Evolutionary conservation across 2,888 invertebrate genomes (phyloP).

Genomic region (Xanthorhoe spadicearia): DNA sequence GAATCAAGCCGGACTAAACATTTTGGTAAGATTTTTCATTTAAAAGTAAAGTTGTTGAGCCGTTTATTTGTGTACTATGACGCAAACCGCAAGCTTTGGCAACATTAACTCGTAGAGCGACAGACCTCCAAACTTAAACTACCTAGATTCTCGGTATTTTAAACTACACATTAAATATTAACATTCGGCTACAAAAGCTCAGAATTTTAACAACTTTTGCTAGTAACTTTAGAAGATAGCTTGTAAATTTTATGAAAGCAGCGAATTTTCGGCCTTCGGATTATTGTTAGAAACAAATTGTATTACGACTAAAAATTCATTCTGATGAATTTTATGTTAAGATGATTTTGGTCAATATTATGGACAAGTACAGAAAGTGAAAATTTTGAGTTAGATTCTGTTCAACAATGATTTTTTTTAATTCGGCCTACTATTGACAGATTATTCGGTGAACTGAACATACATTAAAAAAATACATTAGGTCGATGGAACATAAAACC

Average conservation of each 20-base stretch:
- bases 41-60: conserved; percentile 1
- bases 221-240: background rate
- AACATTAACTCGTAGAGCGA: conserved; percentile 26
- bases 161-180: conserved; percentile 28
- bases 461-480: too few relatives aligned
- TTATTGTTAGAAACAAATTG: background rate
- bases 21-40: background rate
- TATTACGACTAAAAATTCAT: background rate
- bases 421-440: too few relatives aligned
- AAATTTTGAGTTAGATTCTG: too few relatives aligned
- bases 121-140: conserved; percentile 31
- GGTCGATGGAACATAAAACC: too few relatives aligned
- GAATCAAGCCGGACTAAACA: background rate
- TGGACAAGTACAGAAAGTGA: too few relatives aligned
- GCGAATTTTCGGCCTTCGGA: background rate
- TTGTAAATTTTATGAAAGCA: background rate
- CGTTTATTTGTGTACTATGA: background rate
- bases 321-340: background rate
- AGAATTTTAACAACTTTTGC: conserved; percentile 1
- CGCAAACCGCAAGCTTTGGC: conserved; percentile 25
- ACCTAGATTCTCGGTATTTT: conserved; percentile 34
- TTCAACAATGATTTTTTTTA: too few relatives aligned
- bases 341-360: background rate
- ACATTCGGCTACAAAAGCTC: conserved; percentile 14
- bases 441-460: too few relatives aligned